These are phyloP conservation scores for Calosoma granatense DNA, from an alignment of 1,140 invertebrate species.

Conservation along the genomic window DNA sequence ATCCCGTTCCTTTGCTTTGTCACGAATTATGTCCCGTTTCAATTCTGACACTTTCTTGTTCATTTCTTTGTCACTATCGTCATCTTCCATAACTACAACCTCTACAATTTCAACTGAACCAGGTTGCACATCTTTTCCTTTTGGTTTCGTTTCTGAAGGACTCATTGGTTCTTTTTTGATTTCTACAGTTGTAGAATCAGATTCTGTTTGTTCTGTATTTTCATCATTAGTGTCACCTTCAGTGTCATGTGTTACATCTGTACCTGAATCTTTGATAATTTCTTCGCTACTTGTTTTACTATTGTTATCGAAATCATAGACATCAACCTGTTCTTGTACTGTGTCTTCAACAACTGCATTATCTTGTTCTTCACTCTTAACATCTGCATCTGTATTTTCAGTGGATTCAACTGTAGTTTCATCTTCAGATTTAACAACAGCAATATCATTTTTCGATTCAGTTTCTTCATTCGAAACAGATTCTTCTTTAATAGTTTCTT, in stretches of 20 bases:
- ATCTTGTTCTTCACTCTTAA: constrained; percentile 19
- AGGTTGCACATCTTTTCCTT: constrained; percentile 16
- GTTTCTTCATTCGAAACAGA: background rate
- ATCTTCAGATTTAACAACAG: constrained; percentile 15
- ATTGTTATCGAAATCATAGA: constrained; percentile 40
- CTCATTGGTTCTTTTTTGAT: constrained; percentile 14
- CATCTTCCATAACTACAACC: constrained; percentile 27
- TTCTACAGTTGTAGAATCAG: constrained; percentile 14
- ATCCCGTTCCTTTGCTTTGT: background rate
- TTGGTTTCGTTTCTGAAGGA: constrained; percentile 9
- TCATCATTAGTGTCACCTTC: constrained; percentile 11
- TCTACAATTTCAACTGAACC: constrained; percentile 27
- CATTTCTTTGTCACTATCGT: constrained; percentile 29
- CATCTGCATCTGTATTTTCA: background rate
- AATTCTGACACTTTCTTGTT: constrained; percentile 25
- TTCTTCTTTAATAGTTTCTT: constrained; percentile 14
- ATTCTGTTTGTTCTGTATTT: background rate
- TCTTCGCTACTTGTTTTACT: constrained; percentile 27
- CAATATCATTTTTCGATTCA: background rate
- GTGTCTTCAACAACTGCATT: constrained; percentile 28
- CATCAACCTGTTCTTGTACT: constrained; percentile 35
- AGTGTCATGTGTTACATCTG: background rate
- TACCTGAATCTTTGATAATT: constrained; percentile 14
- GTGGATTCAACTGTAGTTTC: constrained; percentile 9
- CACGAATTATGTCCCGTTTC: constrained; percentile 15